Evolutionary conservation across 2,888 invertebrate species (phyloP).

Genomic region (Caradrina kadenii): DNA sequence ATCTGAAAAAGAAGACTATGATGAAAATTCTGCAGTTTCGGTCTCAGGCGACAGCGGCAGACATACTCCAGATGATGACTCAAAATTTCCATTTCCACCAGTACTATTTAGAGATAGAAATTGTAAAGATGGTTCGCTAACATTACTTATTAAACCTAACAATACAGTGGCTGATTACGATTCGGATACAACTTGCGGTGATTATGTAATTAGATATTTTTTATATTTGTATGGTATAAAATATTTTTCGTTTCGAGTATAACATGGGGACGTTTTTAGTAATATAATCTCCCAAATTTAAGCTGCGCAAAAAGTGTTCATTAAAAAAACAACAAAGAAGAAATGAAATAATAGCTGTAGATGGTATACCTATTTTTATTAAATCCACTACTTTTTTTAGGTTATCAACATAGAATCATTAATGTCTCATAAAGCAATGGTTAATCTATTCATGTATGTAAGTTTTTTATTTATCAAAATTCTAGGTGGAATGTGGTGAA

Average conservation of each 20-base stretch:
- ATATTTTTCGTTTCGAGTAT: neutral
- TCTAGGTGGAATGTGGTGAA: constrained; percentile 20
- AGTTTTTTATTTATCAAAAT: neutral
- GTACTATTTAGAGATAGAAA: neutral
- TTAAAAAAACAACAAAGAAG: neutral
- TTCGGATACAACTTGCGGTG: constrained; percentile 15
- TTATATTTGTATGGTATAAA: constrained; percentile 5
- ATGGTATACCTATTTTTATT: too few species aligned
- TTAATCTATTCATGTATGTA: too few species aligned
- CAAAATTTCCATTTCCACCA: constrained; percentile 3
- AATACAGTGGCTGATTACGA: constrained; percentile 7
- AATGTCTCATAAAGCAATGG: too few species aligned
- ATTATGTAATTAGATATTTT: constrained; percentile 27
- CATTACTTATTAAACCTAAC: neutral
- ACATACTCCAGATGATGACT: neutral
- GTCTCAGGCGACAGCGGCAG: neutral
- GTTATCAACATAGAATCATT: too few species aligned
- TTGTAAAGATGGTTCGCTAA: neutral
- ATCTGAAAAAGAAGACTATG: neutral
- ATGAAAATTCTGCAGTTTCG: neutral
- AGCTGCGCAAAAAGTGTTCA: neutral
- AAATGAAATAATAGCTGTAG: neutral
- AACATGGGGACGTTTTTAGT: neutral
- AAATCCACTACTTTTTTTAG: neutral
- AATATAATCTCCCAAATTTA: neutral